phyloP scores from a whole-genome alignment of 2,113 vertebrate genomes.

The Hippolais icterina region DNA sequence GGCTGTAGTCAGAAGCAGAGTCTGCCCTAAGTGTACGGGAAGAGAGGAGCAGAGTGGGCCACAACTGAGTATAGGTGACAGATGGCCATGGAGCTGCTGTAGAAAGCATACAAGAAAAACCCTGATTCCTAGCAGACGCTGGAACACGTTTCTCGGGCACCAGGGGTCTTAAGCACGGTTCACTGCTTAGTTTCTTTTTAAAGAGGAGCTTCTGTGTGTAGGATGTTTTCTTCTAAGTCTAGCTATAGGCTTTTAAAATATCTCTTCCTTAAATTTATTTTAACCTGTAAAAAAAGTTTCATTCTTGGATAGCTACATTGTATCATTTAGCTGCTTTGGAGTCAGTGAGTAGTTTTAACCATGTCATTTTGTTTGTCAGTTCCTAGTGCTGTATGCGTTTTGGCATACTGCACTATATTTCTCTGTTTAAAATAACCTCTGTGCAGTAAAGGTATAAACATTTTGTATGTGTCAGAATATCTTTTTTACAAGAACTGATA shows the following conservation, averaged over 20 bases:
- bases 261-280: neutral
- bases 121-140: neutral
- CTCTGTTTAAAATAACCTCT: neutral
- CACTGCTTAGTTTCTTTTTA: neutral
- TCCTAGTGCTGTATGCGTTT: neutral
- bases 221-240: neutral
- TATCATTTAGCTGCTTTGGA: neutral
- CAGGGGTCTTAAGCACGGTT: neutral
- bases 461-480: neutral
- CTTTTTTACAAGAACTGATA: neutral
- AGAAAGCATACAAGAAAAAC: accelerated
- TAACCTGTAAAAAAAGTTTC: neutral
- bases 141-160: accelerated
- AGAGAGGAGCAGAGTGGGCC: no score
- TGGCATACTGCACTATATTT: neutral
- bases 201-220: accelerated
- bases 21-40: accelerated
- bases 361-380: neutral
- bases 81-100: accelerated
- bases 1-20: no score
- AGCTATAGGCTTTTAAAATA: neutral
- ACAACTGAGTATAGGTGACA: accelerated
- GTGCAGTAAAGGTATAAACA: neutral
- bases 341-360: neutral
- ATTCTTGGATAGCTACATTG: accelerated